phyloP scores from a whole-genome alignment of 2,888 invertebrate genomes.

The Acleris emargana region DNA sequence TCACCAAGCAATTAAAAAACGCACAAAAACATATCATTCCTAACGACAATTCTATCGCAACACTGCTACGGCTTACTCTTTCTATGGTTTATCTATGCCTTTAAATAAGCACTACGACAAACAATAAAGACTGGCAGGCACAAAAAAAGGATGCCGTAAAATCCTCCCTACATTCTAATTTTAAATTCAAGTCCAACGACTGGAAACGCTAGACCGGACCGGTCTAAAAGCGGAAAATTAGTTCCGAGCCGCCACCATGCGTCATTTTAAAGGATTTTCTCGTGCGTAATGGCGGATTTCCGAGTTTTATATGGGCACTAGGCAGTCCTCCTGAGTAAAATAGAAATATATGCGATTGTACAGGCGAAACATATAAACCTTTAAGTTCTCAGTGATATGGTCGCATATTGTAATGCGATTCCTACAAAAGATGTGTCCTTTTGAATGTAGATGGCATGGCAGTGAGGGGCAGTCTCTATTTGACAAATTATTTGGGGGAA shows the following conservation, averaged over 20 bases:
- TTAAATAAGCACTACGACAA: not conserved
- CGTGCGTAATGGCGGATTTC: slow-evolving; percentile 15
- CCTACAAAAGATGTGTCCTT: too few relatives aligned
- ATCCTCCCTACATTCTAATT: slow-evolving; percentile 8
- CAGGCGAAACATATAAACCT: too few relatives aligned
- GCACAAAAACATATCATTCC: too few relatives aligned
- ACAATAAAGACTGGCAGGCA: not conserved
- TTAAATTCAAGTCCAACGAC: slow-evolving; percentile 11
- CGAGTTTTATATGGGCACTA: slow-evolving; percentile 3
- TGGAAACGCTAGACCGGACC: slow-evolving; percentile 22
- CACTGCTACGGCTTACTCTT: too few relatives aligned
- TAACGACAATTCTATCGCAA: too few relatives aligned
- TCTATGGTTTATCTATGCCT: too few relatives aligned
- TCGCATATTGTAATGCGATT: too few relatives aligned
- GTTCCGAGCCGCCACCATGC: slow-evolving; percentile 10
- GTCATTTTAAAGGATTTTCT: slow-evolving; percentile 20
- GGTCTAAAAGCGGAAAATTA: slow-evolving; percentile 21
- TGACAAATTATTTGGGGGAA: slow-evolving; percentile 15
- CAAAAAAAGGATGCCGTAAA: not conserved
- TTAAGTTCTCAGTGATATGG: too few relatives aligned
- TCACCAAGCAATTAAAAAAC: too few relatives aligned
- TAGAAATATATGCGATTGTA: too few relatives aligned
- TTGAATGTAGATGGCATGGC: too few relatives aligned
- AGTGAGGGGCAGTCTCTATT: not conserved
- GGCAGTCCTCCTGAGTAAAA: too few relatives aligned